A percentile compares a stretch with the other conserved stretches of the same genome.
Conservation (phyloP, 2,113 vertebrate genomes). For the Oreochromis aureus region DNA sequence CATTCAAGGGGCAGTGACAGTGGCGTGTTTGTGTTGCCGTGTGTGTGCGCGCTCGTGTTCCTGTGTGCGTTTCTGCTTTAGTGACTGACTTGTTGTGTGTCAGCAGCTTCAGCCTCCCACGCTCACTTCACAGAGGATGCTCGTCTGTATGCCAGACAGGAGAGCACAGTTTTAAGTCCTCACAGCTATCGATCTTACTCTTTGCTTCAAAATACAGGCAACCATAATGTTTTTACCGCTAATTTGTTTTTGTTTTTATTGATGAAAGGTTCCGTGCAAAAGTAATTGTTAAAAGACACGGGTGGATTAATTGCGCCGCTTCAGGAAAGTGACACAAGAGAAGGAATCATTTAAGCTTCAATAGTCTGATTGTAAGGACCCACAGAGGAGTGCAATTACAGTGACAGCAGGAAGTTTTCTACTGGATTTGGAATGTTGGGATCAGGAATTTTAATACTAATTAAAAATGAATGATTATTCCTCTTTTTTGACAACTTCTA, state of each 20-base stretch:
- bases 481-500: neutral
- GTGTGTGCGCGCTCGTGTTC: constrained; percentile 30
- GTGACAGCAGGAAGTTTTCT: neutral
- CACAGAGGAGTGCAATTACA: neutral
- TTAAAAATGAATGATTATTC: neutral
- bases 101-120: constrained; percentile 62
- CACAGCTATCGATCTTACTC: constrained; percentile 17
- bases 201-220: neutral
- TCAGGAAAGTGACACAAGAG: neutral
- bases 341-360: constrained; percentile 17
- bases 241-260: neutral
- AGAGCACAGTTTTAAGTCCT: constrained; percentile 34
- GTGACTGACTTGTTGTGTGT: constrained; percentile 61
- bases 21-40: constrained; percentile 46
- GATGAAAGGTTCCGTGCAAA: neutral
- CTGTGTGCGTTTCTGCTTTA: constrained; percentile 36
- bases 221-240: neutral
- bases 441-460: constrained; percentile 1
- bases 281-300: neutral
- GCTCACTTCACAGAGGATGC: constrained; percentile 52
- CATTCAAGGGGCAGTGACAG: constrained; percentile 54
- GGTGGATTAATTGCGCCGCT: constrained; percentile 16
- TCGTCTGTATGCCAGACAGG: constrained; percentile 56
- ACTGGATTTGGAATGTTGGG: neutral
- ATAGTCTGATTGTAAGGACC: constrained; percentile 2